Percentiles rank a stretch among this genome's conserved stretches.
Evolutionary conservation across 2,888 invertebrate species (phyloP).

Genomic region (Euspilapteryx auroguttella): DNA sequence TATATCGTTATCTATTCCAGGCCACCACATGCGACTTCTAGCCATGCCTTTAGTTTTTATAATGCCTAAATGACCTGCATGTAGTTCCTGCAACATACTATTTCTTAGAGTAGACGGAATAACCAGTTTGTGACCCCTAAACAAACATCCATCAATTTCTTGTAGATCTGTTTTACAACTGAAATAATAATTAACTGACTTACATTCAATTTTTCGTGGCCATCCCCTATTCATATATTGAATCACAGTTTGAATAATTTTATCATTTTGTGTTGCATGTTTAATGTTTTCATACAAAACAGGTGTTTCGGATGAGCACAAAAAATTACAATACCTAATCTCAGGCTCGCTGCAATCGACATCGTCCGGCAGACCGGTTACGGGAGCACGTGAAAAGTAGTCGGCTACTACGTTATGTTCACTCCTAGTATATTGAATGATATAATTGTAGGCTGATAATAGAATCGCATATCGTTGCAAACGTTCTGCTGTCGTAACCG

Average conservation of each 20-base stretch:
- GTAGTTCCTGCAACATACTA: conserved; percentile 3
- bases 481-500: conserved; percentile 1
- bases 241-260: background rate
- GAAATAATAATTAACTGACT: conserved; percentile 4
- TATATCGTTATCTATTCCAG: no score
- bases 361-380: background rate
- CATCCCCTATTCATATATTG: conserved; percentile 5
- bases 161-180: conserved; percentile 4
- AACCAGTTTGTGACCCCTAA: conserved; percentile 4
- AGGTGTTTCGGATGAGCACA: background rate
- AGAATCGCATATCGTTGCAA: conserved; percentile 4
- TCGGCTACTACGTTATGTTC: conserved; percentile 2
- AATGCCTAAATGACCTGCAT: conserved; percentile 3
- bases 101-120: background rate
- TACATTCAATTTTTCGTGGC: conserved; percentile 5
- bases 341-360: no score
- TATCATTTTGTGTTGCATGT: conserved; percentile 1
- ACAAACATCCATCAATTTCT: conserved; percentile 3
- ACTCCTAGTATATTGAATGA: background rate
- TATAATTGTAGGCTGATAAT: conserved; percentile 3
- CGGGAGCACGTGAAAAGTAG: conserved; percentile 2
- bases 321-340: background rate
- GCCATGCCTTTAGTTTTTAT: conserved; percentile 6
- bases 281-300: conserved; percentile 1
- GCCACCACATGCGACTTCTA: conserved; percentile 1